A percentile compares a stretch with the other conserved stretches of the same genome.
Conservation (phyloP, 2,888 invertebrate genomes). For the Dasypolia templi region DNA sequence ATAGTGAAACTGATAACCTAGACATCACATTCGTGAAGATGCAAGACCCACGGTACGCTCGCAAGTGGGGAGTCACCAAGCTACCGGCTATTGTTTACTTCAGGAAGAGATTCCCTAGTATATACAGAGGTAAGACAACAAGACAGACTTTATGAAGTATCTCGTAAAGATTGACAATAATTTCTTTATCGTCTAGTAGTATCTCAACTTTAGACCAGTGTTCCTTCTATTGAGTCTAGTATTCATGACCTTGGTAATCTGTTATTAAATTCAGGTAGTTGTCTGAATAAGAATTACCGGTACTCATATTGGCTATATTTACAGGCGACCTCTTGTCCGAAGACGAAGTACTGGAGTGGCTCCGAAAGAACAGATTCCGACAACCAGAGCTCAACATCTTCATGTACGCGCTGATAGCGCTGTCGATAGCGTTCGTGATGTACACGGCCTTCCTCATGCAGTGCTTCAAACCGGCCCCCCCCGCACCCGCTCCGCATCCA, state of each 20-base stretch:
- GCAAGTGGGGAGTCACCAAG: constrained; percentile 98
- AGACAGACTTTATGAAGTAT: background rate
- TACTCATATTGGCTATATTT: constrained; percentile 52
- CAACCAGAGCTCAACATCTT: constrained; percentile 98
- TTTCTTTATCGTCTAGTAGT: background rate
- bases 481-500: constrained; percentile 91
- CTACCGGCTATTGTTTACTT: constrained; percentile 98
- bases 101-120: constrained; percentile 97
- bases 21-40: constrained; percentile 98
- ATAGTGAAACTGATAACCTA: constrained; percentile 98
- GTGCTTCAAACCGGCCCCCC: constrained; percentile 95
- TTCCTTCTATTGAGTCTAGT: background rate
- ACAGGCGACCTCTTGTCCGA: constrained; percentile 96
- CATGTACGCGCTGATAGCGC: constrained; percentile 97
- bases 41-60: constrained; percentile 96
- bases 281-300: background rate
- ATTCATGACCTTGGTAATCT: background rate
- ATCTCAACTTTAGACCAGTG: background rate
- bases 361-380: constrained; percentile 97
- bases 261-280: background rate
- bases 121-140: constrained; percentile 93
- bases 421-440: constrained; percentile 95
- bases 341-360: constrained; percentile 97
- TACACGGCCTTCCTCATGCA: constrained; percentile 97
- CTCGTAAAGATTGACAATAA: background rate